phyloP scores from a whole-genome alignment of 2,797 vertebrate genomes.

The Pogonophryne albipinna region DNA sequence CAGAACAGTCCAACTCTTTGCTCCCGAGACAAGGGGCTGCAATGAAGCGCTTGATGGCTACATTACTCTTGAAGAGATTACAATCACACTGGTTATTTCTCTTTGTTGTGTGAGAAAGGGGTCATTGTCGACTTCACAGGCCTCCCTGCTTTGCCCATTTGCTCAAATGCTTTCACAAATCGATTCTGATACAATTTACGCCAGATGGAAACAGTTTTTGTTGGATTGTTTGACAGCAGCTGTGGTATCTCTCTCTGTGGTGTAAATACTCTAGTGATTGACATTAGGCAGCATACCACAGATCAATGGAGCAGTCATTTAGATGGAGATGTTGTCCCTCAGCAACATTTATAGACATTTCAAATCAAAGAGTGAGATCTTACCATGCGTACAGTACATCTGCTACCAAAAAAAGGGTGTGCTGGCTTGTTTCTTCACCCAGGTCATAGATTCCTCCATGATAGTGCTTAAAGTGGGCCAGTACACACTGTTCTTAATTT shows the following conservation, averaged over 20 bases:
- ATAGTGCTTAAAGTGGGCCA: too few relatives aligned
- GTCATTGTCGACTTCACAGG: slow-evolving; percentile 49
- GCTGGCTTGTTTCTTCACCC: neutral
- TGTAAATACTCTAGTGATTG: slow-evolving; percentile 46
- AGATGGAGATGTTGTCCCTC: slow-evolving; percentile 25
- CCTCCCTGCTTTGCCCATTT: slow-evolving; percentile 25
- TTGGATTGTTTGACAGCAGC: slow-evolving; percentile 34
- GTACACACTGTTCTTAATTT: too few relatives aligned
- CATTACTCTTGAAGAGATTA: slow-evolving; percentile 71
- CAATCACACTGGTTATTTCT: slow-evolving; percentile 67
- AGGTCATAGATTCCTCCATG: slow-evolving; percentile 2
- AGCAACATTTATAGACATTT: slow-evolving; percentile 25
- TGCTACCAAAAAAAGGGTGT: slow-evolving; percentile 3
- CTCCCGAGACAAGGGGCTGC: slow-evolving; percentile 59
- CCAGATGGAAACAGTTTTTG: slow-evolving; percentile 36
- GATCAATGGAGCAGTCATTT: slow-evolving; percentile 41
- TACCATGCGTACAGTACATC: neutral
- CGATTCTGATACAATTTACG: slow-evolving; percentile 43
- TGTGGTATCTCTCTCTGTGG: slow-evolving; percentile 13
- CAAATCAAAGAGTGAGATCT: neutral
- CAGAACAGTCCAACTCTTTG: slow-evolving; percentile 57
- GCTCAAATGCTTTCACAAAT: slow-evolving; percentile 30
- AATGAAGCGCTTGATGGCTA: slow-evolving; percentile 68
- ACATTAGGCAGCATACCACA: slow-evolving; percentile 19
- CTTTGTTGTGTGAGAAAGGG: slow-evolving; percentile 62